Evolutionary conservation across 2,113 vertebrate genomes (phyloP).

Genomic region (Ranitomeya imitator): DNA sequence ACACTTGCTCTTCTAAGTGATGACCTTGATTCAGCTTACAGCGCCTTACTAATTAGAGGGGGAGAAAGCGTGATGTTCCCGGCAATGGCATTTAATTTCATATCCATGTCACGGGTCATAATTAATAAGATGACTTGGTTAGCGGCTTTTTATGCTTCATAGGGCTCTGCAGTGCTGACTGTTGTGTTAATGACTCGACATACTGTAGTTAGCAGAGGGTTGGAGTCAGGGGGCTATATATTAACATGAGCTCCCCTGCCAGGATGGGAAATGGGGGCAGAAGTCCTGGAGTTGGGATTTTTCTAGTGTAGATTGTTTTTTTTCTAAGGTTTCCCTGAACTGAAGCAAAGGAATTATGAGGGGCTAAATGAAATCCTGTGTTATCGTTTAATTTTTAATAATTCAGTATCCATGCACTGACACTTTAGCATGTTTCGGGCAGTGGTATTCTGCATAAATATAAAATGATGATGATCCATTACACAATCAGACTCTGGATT

Average conservation of each 20-base stretch:
- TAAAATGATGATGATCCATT: too few relatives aligned
- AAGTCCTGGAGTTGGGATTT: neutral
- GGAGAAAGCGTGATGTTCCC: neutral
- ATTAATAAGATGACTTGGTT: neutral
- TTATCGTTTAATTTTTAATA: too few relatives aligned
- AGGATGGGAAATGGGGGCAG: neutral
- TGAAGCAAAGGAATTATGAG: neutral
- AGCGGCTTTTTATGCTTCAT: neutral
- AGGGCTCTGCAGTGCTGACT: neutral
- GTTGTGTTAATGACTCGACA: conserved; percentile 11
- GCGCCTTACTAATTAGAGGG: neutral
- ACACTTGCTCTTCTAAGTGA: neutral
- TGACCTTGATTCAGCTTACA: neutral
- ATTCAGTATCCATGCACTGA: too few relatives aligned
- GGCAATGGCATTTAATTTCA: conserved; percentile 5
- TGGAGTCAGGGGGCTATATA: conserved; percentile 8
- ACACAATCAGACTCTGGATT: too few relatives aligned
- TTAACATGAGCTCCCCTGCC: neutral
- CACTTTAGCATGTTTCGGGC: too few relatives aligned
- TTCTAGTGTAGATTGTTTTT: neutral
- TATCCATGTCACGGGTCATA: neutral
- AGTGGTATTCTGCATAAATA: too few relatives aligned
- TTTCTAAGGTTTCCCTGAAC: neutral
- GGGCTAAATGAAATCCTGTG: neutral
- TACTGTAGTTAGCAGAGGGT: conserved; percentile 12